A percentile compares a stretch with the other conserved stretches of the same genome.
Conservation (phyloP, 2,888 invertebrate genomes). For the Noctua janthina region DNA sequence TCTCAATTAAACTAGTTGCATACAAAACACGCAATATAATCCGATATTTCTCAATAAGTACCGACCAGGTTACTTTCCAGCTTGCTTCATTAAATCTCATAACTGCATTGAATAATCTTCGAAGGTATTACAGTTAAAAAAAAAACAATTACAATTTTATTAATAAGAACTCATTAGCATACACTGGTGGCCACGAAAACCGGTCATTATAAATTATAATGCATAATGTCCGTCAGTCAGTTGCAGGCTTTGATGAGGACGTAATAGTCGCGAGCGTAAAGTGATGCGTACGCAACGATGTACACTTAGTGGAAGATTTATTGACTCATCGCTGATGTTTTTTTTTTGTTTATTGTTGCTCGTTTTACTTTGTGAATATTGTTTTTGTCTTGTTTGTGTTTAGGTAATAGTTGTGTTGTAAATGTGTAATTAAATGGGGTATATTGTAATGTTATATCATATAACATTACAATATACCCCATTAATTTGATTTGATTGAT, state of each 20-base stretch:
- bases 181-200: slow-evolving; percentile 55
- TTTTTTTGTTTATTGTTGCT: slow-evolving; percentile 8
- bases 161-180: slow-evolving; percentile 58
- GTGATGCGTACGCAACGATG: slow-evolving; percentile 47
- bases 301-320: slow-evolving; percentile 59
- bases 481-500: too few species aligned
- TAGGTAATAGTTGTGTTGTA: background rate
- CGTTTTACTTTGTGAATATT: slow-evolving; percentile 3
- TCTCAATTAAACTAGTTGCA: slow-evolving; percentile 45
- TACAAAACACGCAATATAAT: slow-evolving; percentile 42
- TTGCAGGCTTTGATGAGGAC: slow-evolving; percentile 36
- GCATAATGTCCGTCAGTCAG: slow-evolving; percentile 48
- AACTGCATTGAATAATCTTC: slow-evolving; percentile 68
- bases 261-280: slow-evolving; percentile 40
- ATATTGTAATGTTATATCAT: background rate
- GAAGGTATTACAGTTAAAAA: slow-evolving; percentile 50
- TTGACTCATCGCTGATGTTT: slow-evolving; percentile 27
- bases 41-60: slow-evolving; percentile 63
- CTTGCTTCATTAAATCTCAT: slow-evolving; percentile 67
- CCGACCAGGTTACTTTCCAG: slow-evolving; percentile 54
- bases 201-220: slow-evolving; percentile 50
- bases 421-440: background rate
- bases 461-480: too few species aligned
- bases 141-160: slow-evolving; percentile 60
- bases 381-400: background rate